Evolutionary conservation across 2,797 vertebrate genomes (phyloP).

Genomic region (Poecilia gillii): DNA sequence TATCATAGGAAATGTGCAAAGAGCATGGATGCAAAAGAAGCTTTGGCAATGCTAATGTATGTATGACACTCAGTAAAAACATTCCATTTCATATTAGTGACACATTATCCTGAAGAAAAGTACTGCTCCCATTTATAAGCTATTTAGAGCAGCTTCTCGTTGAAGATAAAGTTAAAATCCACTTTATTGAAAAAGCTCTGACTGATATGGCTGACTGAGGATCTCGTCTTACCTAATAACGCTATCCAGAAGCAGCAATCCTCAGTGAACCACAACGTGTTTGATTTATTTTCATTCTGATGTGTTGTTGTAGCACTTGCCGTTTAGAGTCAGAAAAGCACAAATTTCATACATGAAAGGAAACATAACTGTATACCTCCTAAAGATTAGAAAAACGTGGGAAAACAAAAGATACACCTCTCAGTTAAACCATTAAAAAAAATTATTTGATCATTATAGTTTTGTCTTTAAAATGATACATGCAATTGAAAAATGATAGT

Average conservation of each 20-base stretch:
- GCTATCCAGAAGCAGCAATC: slow-evolving; percentile 25
- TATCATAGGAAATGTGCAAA: not conserved
- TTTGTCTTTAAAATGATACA: not conserved
- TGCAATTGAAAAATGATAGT: not conserved
- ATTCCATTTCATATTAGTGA: slow-evolving; percentile 32
- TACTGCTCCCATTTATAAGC: slow-evolving; percentile 31
- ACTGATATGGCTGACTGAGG: slow-evolving; percentile 39
- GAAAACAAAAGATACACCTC: not conserved
- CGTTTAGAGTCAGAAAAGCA: slow-evolving; percentile 1
- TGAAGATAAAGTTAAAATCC: slow-evolving; percentile 45
- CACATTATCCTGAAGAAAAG: slow-evolving; percentile 47
- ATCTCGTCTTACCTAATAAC: slow-evolving; percentile 24
- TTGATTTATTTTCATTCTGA: slow-evolving; percentile 26
- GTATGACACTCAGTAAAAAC: slow-evolving; percentile 26
- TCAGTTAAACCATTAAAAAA: not conserved
- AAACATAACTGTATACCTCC: not conserved
- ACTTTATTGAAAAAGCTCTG: slow-evolving; percentile 39
- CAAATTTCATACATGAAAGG: not conserved
- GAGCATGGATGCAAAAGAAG: slow-evolving; percentile 21
- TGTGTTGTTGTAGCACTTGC: not conserved
- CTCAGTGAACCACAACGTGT: slow-evolving; percentile 16
- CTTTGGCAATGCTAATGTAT: slow-evolving; percentile 8
- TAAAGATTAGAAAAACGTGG: not conserved
- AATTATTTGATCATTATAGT: not conserved
- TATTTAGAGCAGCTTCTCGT: slow-evolving; percentile 29